Evolutionary conservation across 1,140 invertebrate genomes (phyloP).

Genomic region (Phthorimaea operculella): DNA sequence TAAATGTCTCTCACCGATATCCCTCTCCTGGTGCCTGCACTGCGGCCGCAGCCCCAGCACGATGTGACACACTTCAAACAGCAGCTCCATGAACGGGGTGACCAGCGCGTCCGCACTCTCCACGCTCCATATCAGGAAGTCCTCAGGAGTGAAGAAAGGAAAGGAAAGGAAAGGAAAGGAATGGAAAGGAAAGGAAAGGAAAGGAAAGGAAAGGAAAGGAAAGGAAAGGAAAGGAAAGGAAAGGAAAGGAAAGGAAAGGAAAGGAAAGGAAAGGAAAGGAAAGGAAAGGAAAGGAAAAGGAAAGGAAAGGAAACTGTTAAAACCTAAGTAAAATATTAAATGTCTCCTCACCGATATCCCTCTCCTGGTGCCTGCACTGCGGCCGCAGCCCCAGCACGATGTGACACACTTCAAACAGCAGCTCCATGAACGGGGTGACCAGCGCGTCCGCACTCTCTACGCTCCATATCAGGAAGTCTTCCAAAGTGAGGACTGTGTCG

Average conservation of each 20-base stretch:
- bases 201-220: too few relatives aligned
- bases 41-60: conserved; percentile 86
- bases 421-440: conserved; percentile 78
- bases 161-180: too few relatives aligned
- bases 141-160: conserved; percentile 74
- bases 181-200: too few relatives aligned
- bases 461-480: conserved; percentile 89
- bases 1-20: conserved; percentile 77
- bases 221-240: too few relatives aligned
- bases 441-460: conserved; percentile 75
- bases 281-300: too few relatives aligned
- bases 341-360: conserved; percentile 77
- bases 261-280: too few relatives aligned
- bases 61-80: conserved; percentile 90
- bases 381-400: conserved; percentile 87
- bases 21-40: conserved; percentile 81
- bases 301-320: too few relatives aligned
- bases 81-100: conserved; percentile 78
- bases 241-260: too few relatives aligned
- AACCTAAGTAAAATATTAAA: too few relatives aligned
- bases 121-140: conserved; percentile 88
- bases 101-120: conserved; percentile 74
- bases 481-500: conserved; percentile 66
- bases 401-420: conserved; percentile 89
- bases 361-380: conserved; percentile 81